Conservation (phyloP, 1,140 invertebrate genomes). For the Vollenhovia emeryi region DNA sequence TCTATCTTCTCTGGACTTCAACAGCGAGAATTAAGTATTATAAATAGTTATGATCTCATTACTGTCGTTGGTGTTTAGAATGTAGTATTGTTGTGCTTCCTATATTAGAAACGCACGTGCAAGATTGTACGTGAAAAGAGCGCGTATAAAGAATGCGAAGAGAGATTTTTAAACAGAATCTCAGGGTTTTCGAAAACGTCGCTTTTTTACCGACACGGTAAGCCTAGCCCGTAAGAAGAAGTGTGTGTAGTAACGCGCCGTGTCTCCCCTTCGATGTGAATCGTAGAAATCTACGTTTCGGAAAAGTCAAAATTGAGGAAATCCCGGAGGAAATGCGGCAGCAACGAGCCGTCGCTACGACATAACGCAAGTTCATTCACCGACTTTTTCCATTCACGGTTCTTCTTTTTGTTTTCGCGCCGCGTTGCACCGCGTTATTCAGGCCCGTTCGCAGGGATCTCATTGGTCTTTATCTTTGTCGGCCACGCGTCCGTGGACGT, state of each 20-base stretch:
- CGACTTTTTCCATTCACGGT: constrained; percentile 42
- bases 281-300: background rate
- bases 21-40: background rate
- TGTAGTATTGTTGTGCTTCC: background rate
- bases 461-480: constrained; percentile 55
- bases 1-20: background rate
- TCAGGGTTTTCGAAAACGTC: background rate
- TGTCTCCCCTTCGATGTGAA: background rate
- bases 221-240: background rate
- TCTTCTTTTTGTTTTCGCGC: background rate
- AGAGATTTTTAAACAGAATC: background rate
- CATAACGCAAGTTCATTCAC: constrained; percentile 32
- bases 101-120: background rate
- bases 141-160: background rate
- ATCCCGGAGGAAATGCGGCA: background rate
- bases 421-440: constrained; percentile 10
- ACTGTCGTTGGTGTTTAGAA: background rate
- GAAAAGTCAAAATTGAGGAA: background rate
- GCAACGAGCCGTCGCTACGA: background rate
- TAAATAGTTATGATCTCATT: constrained; percentile 5
- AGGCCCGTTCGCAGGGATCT: constrained; percentile 45
- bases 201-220: background rate
- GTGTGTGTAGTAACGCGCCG: background rate
- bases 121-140: background rate
- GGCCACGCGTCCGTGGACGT: constrained; percentile 37